These are phyloP conservation scores for Parasteatoda lunata DNA, from an alignment of 2,888 invertebrate species.

Conservation along the genomic window DNA sequence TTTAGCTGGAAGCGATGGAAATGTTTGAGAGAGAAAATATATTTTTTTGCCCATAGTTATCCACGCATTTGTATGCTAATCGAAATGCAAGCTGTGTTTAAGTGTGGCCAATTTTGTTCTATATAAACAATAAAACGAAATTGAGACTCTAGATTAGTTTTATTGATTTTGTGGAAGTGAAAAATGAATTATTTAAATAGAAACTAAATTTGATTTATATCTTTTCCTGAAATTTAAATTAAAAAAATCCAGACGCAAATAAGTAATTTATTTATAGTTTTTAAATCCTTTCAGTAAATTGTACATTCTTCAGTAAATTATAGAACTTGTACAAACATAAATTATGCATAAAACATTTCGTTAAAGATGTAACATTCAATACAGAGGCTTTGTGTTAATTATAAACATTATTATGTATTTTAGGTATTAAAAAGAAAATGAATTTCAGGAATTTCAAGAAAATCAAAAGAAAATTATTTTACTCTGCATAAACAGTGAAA, in stretches of 20 bases:
- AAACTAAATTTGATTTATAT: not conserved
- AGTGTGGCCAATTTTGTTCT: not conserved
- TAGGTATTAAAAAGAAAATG: no score
- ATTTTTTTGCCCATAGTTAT: not conserved
- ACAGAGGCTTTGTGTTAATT: no score
- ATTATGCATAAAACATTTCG: no score
- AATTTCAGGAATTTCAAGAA: no score
- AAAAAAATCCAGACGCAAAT: no score
- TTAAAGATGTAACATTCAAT: no score
- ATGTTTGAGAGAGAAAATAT: not conserved
- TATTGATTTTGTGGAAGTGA: not conserved
- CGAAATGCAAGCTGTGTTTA: not conserved
- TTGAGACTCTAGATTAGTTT: not conserved
- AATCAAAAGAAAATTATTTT: not conserved
- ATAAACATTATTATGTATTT: no score
- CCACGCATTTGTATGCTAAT: not conserved
- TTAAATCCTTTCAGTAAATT: no score
- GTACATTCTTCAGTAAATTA: no score
- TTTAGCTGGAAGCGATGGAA: slow-evolving; percentile 13
- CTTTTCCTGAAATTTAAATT: not conserved
- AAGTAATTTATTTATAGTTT: no score
- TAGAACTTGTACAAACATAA: no score
- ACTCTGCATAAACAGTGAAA: not conserved
- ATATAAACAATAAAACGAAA: not conserved
- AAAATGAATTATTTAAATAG: not conserved